Conservation (phyloP, 2,888 invertebrate species). For the Apodemia mormo region DNA sequence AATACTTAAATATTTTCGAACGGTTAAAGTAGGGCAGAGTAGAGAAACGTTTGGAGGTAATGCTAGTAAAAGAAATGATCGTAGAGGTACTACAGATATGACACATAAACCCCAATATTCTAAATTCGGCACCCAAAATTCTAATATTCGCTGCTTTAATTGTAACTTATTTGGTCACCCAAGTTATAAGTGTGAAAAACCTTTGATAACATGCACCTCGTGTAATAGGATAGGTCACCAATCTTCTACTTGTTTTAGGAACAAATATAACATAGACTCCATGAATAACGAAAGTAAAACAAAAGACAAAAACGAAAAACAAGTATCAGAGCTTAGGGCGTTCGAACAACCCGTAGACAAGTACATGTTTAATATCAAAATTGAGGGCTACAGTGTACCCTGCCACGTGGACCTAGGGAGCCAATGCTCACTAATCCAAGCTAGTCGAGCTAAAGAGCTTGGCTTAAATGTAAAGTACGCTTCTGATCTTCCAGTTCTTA, state of each 20-base stretch:
- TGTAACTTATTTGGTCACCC: background rate
- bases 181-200: constrained; percentile 9
- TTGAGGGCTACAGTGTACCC: background rate
- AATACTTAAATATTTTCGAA: constrained; percentile 30
- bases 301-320: background rate
- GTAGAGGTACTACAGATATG: background rate
- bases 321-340: background rate
- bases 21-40: constrained; percentile 23
- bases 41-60: background rate
- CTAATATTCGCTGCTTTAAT: background rate
- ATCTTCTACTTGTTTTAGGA: background rate
- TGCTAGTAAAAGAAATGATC: background rate
- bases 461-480: background rate
- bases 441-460: background rate
- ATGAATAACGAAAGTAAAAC: background rate
- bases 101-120: background rate
- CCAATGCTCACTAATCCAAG: background rate
- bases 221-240: constrained; percentile 15
- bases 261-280: background rate
- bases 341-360: background rate
- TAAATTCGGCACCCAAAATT: background rate
- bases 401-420: background rate
- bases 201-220: background rate
- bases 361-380: background rate
- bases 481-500: background rate